Conservation (phyloP, 1,140 invertebrate genomes). For the Campoletis sonorensis region DNA sequence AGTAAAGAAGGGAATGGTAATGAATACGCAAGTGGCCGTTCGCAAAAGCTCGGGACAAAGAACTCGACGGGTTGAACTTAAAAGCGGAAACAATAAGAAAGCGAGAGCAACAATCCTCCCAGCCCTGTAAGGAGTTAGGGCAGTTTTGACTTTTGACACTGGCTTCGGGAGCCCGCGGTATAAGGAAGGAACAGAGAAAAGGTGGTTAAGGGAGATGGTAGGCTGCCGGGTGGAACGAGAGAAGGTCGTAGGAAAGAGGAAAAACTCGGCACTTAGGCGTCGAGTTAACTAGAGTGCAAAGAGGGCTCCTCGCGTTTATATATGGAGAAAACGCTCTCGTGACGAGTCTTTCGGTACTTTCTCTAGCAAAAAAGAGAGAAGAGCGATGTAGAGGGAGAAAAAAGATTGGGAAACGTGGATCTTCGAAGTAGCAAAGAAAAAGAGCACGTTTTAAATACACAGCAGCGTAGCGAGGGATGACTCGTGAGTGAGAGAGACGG, state of each 20-base stretch:
- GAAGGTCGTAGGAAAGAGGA: conserved; percentile 51
- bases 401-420: conserved; percentile 30
- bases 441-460: conserved; percentile 54
- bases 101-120: conserved; percentile 4
- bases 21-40: conserved; percentile 27
- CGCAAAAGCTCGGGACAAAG: conserved; percentile 7
- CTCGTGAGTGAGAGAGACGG: conserved; percentile 35
- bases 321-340: conserved; percentile 50
- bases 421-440: conserved; percentile 40
- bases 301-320: conserved; percentile 57
- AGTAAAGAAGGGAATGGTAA: background rate
- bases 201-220: conserved; percentile 33
- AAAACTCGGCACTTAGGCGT: conserved; percentile 64
- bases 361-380: background rate
- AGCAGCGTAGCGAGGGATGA: background rate
- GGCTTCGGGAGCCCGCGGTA: background rate
- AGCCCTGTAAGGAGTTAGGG: background rate
- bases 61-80: conserved; percentile 32
- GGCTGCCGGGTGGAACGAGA: background rate
- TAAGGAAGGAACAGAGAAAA: background rate
- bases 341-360: conserved; percentile 9
- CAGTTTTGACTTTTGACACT: conserved; percentile 28
- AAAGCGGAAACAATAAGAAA: conserved; percentile 41
- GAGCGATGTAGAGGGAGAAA: conserved; percentile 56
- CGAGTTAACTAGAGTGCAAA: conserved; percentile 63